These are phyloP conservation scores for Hippocampus barbouri DNA, from an alignment of 2,113 vertebrate species.

Conservation along the genomic window DNA sequence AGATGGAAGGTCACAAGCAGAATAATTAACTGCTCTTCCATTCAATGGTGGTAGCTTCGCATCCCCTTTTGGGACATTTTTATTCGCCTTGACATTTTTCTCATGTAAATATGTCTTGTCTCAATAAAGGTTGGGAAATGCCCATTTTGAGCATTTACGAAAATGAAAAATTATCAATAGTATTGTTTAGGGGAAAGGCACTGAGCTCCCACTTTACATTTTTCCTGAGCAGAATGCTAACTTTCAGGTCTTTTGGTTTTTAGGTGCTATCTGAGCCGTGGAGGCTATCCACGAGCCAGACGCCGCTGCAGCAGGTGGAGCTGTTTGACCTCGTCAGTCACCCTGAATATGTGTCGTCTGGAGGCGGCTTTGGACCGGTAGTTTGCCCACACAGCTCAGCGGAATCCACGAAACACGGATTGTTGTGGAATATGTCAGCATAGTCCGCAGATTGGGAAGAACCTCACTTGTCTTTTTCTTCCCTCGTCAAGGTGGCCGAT, in stretches of 20 bases:
- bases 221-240: neutral
- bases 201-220: neutral
- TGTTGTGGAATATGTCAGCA: neutral
- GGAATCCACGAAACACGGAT: neutral
- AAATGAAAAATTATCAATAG: too few relatives aligned
- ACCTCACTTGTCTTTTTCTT: neutral
- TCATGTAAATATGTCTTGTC: too few relatives aligned
- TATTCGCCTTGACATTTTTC: too few relatives aligned
- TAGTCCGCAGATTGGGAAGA: neutral
- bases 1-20: too few relatives aligned
- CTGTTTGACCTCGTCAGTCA: conserved; percentile 82
- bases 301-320: conserved; percentile 85
- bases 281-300: conserved; percentile 96
- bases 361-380: conserved; percentile 95
- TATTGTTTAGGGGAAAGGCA: neutral
- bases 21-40: too few relatives aligned
- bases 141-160: too few relatives aligned
- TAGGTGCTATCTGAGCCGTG: conserved; percentile 95
- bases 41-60: too few relatives aligned
- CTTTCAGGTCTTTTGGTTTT: conserved; percentile 1
- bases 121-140: too few relatives aligned
- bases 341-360: conserved; percentile 81
- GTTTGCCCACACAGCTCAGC: conserved; percentile 44
- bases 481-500: conserved; percentile 82
- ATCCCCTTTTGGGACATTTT: too few relatives aligned